Evolutionary conservation across 2,113 vertebrate genomes (phyloP), one percentile per base, ranked within the genome.

Genomic region (Solea solea): DNA sequence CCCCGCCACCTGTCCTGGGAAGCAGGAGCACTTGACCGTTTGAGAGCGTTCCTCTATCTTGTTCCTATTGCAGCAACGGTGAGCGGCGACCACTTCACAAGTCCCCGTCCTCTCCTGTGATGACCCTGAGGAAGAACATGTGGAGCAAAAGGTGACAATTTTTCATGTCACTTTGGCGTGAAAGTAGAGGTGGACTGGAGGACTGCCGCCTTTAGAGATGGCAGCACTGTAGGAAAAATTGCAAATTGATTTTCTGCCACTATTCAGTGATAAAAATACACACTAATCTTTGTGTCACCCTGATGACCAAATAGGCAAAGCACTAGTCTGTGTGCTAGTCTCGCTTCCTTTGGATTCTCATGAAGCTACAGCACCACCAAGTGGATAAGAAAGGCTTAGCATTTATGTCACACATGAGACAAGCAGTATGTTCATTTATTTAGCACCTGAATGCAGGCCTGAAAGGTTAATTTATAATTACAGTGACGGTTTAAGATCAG

Each of bases 11-110:
- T 98, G 96, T 11, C 97, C 97, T 0, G 96, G 95, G 86, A 97
- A 95, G 83, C 97, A 99, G 48, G 97, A 98, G 50, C 97, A 99
- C 90, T 97, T 99, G 84, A 98, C 96, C 0, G 97, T 99, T 65
- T 98, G 97, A 0, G 97, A 98, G 3, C 95, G 93, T 71, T 98
- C 97, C 78, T 99, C 97, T 49, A 98, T 97, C 44, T 95, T 94
- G 91, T 98, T 99, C 93, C 94, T 98, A 80, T 98, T 99, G 94
- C 96, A 99, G 92, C 97, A 98, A 0, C 96, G 95, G 85, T 96
- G 97, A 70, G 96, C 94, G 0, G 96, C 96, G 3, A 98, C 96
- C 12, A 99, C 96, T 69, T 98, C 96, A 44, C 97, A 99, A 0
- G 95, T 96, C 7, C 96, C 97, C 10, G 92, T 92, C 80, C 86